Evolutionary conservation across 1,140 invertebrate genomes (phyloP).

Genomic region (Caenorhabditis brenneri): DNA sequence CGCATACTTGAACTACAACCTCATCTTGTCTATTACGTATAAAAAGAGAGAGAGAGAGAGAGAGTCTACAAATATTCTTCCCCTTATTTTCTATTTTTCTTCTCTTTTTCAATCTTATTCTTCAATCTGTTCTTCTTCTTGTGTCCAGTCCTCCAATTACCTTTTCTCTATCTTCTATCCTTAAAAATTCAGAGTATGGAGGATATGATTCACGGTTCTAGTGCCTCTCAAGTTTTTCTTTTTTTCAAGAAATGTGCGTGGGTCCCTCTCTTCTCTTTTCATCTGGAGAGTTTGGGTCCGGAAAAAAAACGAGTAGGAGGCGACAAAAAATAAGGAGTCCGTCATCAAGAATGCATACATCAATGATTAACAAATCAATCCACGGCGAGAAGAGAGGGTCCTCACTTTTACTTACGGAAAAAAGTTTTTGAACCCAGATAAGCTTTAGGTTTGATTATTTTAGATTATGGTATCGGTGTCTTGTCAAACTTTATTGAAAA

Average conservation of each 20-base stretch:
- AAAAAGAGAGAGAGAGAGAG: too few relatives aligned
- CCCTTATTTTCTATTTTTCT: too few relatives aligned
- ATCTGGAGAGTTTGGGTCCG: neutral
- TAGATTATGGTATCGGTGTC: too few relatives aligned
- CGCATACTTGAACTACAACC: slow-evolving; percentile 15
- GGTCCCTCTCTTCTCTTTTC: neutral
- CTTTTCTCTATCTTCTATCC: neutral
- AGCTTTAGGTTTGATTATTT: too few relatives aligned
- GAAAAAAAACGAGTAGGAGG: neutral
- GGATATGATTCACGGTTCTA: slow-evolving; percentile 10
- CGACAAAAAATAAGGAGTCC: neutral
- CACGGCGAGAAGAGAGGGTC: neutral
- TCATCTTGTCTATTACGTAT: slow-evolving; percentile 11
- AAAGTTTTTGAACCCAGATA: too few relatives aligned
- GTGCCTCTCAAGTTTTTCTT: slow-evolving; percentile 33
- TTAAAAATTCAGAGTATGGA: slow-evolving; percentile 1
- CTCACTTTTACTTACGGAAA: too few relatives aligned
- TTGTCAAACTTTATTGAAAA: too few relatives aligned
- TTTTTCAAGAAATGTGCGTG: neutral
- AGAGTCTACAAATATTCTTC: too few relatives aligned
- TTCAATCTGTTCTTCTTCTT: neutral
- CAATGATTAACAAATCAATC: slow-evolving; percentile 36
- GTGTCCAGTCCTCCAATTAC: slow-evolving; percentile 9
- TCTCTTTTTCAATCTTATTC: neutral
- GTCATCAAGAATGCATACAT: slow-evolving; percentile 35